Evolutionary conservation across 2,113 vertebrate genomes (phyloP).

Genomic region (Prinia subflava): DNA sequence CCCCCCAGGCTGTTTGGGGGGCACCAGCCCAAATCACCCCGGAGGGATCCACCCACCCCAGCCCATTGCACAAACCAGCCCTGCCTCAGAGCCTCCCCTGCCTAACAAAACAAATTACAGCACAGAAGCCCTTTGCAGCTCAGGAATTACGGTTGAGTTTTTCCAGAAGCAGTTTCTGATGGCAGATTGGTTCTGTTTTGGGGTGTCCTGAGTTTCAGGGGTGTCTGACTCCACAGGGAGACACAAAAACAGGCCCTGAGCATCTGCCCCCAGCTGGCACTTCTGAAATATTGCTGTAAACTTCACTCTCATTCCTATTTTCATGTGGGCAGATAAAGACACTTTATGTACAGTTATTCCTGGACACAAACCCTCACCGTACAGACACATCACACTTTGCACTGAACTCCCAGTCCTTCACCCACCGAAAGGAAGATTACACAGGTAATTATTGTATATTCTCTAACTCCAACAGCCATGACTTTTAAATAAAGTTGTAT

Average conservation of each 20-base stretch:
- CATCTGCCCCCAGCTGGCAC: background rate
- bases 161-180: background rate
- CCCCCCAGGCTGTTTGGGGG: background rate
- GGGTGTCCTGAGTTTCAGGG: background rate
- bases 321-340: background rate
- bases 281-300: background rate
- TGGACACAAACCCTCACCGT: background rate
- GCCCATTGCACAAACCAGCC: background rate
- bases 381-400: background rate
- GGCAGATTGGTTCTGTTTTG: background rate
- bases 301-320: background rate
- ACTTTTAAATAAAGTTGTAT: background rate
- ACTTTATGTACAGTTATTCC: background rate
- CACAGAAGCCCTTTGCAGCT: background rate
- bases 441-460: background rate
- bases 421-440: background rate
- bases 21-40: background rate
- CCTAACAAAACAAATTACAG: constrained; percentile 1
- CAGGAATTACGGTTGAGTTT: background rate
- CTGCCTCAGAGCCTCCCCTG: background rate
- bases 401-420: background rate
- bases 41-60: background rate
- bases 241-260: background rate
- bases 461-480: background rate
- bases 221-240: background rate